These are phyloP conservation scores for Ips typographus DNA, from an alignment of 1,140 invertebrate genomes.

Conservation along the genomic window DNA sequence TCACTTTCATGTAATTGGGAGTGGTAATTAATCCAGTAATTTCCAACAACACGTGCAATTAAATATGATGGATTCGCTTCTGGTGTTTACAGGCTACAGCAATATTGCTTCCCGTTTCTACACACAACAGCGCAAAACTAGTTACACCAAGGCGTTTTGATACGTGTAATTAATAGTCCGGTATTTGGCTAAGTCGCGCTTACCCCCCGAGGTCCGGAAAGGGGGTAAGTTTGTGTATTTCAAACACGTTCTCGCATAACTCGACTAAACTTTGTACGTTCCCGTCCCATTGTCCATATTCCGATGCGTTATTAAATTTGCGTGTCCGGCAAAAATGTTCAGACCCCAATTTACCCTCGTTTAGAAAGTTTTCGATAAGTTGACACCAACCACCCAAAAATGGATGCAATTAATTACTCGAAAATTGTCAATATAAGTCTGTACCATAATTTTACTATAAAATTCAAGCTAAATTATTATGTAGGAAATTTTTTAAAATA, in stretches of 20 bases:
- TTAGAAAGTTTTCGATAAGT: conserved; percentile 1
- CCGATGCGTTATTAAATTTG: neutral
- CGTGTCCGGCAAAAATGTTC: neutral
- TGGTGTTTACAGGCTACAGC: neutral
- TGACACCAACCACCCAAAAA: neutral
- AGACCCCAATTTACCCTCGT: conserved; percentile 1
- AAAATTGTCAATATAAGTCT: no score
- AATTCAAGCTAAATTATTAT: no score
- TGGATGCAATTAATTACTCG: no score
- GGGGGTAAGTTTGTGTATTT: neutral
- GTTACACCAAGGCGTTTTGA: neutral
- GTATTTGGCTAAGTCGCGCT: neutral
- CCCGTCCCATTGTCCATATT: neutral
- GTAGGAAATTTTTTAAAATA: no score
- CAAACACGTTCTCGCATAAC: conserved; percentile 1
- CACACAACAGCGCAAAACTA: neutral
- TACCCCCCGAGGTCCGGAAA: neutral
- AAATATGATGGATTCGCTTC: conserved; percentile 4
- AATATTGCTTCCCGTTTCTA: neutral
- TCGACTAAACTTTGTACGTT: neutral
- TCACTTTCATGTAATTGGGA: neutral
- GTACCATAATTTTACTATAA: no score
- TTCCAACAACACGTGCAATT: neutral
- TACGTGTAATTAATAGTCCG: neutral
- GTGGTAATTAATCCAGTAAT: conserved; percentile 1